Evolutionary conservation across 2,888 invertebrate genomes (phyloP), one percentile per base, ranked within the genome.

Genomic region (Mactromeris polynyma): DNA sequence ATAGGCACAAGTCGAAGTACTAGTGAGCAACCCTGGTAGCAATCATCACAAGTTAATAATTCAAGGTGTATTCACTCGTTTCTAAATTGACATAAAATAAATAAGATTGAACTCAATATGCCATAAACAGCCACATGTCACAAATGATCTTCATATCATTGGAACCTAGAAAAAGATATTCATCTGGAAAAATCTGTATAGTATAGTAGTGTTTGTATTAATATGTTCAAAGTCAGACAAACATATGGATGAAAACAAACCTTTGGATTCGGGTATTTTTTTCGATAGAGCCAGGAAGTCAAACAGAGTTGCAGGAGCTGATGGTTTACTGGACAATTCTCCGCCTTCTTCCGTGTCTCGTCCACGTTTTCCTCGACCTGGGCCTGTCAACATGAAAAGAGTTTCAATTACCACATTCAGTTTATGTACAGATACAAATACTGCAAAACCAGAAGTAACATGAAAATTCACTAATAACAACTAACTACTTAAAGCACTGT

Each of bases 291-390:
- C 78, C 17, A 84, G 92, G 89, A 96, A 96, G 91, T 96, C 96
- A 94, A 96, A 97, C 77, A 96, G 91, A 51, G 96, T 96, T n/a
- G 96, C 96, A 0, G 96, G 96, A 19, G 95, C 96, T 54, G 96
- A 96, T 26, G 96, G 97, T 85, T 94, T 93, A 83, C 93, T 94
- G 54, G 88, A 90, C 3, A 87, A 40, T n/a, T 90, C 83, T 7
- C 91, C 95, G 14, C 94, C 94, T 7, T 92, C 94, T n/a, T 95
- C 96, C 14, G 94, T 93, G 46, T 94, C 89, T 11, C 93, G 89
- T 33, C 92, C 83, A 42, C 92, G 89, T 40, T 93, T 90, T 26
- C 94, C 87, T 17, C 92, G 89, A 31, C 91, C 91, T 73, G 81
- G 84, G 38, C 86, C 90, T 83, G 84, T 26, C n/a, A 4, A 79